Evolutionary conservation across 2,888 invertebrate species (phyloP).

Genomic region (Agrotis exclamationis): DNA sequence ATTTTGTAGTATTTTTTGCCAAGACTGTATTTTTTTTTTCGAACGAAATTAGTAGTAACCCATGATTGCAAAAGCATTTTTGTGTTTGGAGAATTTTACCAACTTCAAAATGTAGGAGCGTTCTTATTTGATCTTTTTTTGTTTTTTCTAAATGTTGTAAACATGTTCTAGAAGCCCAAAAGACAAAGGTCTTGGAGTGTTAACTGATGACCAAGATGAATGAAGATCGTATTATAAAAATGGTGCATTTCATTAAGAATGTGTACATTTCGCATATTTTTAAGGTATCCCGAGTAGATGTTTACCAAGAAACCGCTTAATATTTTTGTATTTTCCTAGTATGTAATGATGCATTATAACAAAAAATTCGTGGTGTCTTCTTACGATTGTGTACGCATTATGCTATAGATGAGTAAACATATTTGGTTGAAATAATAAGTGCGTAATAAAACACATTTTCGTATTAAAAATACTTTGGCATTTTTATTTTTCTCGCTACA

Average conservation of each 20-base stretch:
- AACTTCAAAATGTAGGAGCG: not conserved
- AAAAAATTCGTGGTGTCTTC: constrained; percentile 85
- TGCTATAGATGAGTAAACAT: constrained; percentile 90
- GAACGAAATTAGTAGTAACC: constrained; percentile 3
- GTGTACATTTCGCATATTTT: constrained; percentile 75
- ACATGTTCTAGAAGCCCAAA: constrained; percentile 63
- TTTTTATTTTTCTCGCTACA: constrained; percentile 69
- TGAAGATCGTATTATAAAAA: constrained; percentile 76
- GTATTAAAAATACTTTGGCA: constrained; percentile 78
- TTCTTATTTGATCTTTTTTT: not conserved
- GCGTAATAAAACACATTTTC: constrained; percentile 91
- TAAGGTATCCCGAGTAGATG: constrained; percentile 82
- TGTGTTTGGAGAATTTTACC: not conserved
- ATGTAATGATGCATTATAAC: constrained; percentile 84
- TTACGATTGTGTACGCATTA: constrained; percentile 89
- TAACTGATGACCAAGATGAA: constrained; percentile 80
- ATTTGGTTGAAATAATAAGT: constrained; percentile 91
- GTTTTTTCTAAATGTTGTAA: constrained; percentile 19
- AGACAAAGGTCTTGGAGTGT: constrained; percentile 84
- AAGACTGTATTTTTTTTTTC: not conserved
- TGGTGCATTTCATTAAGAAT: constrained; percentile 85
- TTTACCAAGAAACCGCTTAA: constrained; percentile 88
- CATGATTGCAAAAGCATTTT: constrained; percentile 19
- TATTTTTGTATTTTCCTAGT: constrained; percentile 91
- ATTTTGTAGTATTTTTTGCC: not conserved